phyloP scores from a whole-genome alignment of 2,888 invertebrate species.

The Ochlodes sylvanus region DNA sequence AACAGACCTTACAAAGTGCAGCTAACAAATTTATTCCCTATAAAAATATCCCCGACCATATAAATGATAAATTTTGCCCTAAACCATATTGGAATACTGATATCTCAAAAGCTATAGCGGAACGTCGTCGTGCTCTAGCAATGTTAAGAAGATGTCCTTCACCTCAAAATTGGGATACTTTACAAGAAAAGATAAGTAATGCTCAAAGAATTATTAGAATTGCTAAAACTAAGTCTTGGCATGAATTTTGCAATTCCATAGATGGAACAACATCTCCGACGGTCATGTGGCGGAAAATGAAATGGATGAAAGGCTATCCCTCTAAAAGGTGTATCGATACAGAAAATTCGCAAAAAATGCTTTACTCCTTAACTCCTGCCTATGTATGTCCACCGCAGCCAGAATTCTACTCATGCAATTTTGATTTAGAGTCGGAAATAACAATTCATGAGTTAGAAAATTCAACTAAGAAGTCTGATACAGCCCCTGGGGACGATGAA shows the following conservation, averaged over 20 bases:
- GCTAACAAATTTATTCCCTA: conserved; percentile 36
- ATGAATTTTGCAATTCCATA: conserved; percentile 38
- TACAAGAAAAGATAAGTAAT: conserved; percentile 31
- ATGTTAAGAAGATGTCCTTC: conserved; percentile 45
- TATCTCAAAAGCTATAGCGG: conserved; percentile 44
- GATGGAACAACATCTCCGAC: conserved; percentile 32
- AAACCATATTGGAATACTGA: conserved; percentile 48
- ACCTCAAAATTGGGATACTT: conserved; percentile 39
- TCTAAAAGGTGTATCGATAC: conserved; percentile 20
- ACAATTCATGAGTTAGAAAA: conserved; percentile 38
- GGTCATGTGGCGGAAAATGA: conserved; percentile 43
- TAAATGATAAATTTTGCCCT: conserved; percentile 38
- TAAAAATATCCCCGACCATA: conserved; percentile 18
- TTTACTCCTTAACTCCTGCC: conserved; percentile 38
- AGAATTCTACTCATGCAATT: conserved; percentile 24
- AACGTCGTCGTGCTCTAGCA: conserved; percentile 44
- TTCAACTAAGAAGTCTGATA: conserved; percentile 37
- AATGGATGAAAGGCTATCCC: conserved; percentile 39
- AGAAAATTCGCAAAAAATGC: conserved; percentile 28
- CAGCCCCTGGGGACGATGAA: conserved; percentile 37
- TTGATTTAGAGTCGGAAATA: conserved; percentile 18
- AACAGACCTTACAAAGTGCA: conserved; percentile 11
- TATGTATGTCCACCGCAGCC: conserved; percentile 31
- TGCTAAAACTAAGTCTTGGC: conserved; percentile 39
- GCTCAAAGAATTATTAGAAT: conserved; percentile 39